Conservation (phyloP, 2,113 vertebrate species). For the Rattus rattus region DNA sequence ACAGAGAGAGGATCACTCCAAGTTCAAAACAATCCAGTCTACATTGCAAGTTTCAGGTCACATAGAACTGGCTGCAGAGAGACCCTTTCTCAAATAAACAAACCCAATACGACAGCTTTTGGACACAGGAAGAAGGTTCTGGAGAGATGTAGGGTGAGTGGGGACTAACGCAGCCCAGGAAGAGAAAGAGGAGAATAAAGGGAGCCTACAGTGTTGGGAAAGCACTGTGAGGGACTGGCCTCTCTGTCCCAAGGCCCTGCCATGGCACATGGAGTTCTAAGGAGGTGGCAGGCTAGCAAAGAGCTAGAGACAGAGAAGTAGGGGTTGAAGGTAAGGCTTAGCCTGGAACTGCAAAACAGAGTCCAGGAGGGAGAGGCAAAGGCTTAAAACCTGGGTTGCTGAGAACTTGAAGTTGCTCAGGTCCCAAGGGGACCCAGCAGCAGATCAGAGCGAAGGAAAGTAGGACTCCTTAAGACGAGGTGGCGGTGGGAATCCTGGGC, state of each 20-base stretch:
- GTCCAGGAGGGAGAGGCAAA: background rate
- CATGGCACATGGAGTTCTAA: background rate
- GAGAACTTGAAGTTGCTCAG: background rate
- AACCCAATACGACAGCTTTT: background rate
- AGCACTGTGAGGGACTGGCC: background rate
- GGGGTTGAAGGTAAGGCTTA: background rate
- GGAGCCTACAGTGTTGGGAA: no score
- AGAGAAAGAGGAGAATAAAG: rapidly evolving
- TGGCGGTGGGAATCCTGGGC: rapidly evolving
- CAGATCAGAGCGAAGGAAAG: background rate
- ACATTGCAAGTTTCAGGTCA: background rate
- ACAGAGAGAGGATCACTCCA: background rate
- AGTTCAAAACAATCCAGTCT: background rate
- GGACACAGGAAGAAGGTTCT: background rate
- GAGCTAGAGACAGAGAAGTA: background rate
- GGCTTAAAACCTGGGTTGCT: background rate
- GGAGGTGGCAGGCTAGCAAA: background rate
- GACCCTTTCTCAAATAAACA: background rate
- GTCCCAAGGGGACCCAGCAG: background rate
- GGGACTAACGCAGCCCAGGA: background rate
- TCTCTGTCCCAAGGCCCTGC: background rate
- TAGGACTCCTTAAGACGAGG: background rate
- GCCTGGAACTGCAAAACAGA: background rate
- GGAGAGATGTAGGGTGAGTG: background rate
- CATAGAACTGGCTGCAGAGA: background rate